Evolutionary conservation across 2,888 invertebrate species (phyloP).

Genomic region (Neuroscelio doddi): DNA sequence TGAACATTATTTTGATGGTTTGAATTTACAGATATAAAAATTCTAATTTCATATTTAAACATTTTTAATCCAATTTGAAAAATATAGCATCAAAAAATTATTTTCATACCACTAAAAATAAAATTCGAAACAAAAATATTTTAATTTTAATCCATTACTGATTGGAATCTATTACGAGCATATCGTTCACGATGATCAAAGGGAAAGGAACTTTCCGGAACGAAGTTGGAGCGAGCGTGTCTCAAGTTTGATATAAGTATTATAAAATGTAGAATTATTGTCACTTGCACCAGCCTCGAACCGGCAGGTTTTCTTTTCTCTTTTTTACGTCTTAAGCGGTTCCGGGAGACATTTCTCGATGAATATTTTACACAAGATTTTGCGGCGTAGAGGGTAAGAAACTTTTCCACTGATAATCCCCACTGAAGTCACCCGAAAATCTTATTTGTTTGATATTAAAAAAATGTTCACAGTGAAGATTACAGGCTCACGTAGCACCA

Average conservation of each 20-base stretch:
- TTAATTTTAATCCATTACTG: no score
- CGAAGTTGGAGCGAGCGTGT: conserved; percentile 41
- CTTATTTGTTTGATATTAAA: conserved; percentile 31
- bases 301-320: conserved; percentile 21
- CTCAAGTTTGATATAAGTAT: conserved; percentile 30
- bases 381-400: no score
- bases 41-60: no score
- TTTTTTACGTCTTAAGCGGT: conserved; percentile 16
- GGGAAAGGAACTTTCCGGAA: conserved; percentile 32
- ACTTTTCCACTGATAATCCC: conserved; percentile 47
- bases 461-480: conserved; percentile 41
- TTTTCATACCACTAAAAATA: no score
- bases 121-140: no score
- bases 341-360: conserved; percentile 22
- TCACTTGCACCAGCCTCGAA: conserved; percentile 42
- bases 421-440: conserved; percentile 30
- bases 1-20: no score
- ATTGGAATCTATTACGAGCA: no score
- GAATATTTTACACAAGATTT: conserved; percentile 40
- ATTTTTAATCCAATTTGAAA: no score
- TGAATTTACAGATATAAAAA: no score
- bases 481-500: conserved; percentile 39
- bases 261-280: conserved; percentile 42
- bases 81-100: no score
- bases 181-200: conserved; percentile 37